These are phyloP conservation scores for Hycleus cichorii DNA, from an alignment of 1,140 invertebrate species.

Conservation along the genomic window DNA sequence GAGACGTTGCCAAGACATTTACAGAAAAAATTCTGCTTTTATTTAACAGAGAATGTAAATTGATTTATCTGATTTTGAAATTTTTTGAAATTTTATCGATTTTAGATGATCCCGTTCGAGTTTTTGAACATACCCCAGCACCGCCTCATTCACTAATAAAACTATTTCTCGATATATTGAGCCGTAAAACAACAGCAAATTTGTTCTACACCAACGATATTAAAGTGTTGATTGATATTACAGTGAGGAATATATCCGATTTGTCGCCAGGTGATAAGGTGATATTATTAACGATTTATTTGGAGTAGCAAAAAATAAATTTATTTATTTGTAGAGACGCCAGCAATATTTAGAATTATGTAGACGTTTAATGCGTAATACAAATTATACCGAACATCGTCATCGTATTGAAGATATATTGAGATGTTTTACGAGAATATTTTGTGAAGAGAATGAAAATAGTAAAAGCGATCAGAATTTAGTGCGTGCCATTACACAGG, in stretches of 20 bases:
- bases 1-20: slow-evolving; percentile 71
- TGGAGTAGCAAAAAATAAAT: not conserved
- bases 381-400: slow-evolving; percentile 65
- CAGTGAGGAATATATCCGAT: slow-evolving; percentile 80
- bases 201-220: slow-evolving; percentile 91
- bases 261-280: slow-evolving; percentile 81
- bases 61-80: not conserved
- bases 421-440: slow-evolving; percentile 74
- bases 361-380: slow-evolving; percentile 66
- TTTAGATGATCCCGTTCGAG: slow-evolving; percentile 77
- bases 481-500: slow-evolving; percentile 70
- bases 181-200: slow-evolving; percentile 62
- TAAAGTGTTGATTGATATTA: slow-evolving; percentile 86
- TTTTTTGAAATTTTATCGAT: not conserved
- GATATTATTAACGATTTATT: slow-evolving; percentile 29
- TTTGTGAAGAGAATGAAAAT: slow-evolving; percentile 67
- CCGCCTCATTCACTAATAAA: slow-evolving; percentile 81
- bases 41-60: slow-evolving; percentile 80
- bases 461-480: slow-evolving; percentile 67
- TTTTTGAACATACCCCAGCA: slow-evolving; percentile 73
- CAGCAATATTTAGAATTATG: slow-evolving; percentile 69
- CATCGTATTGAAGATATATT: slow-evolving; percentile 69
- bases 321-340: slow-evolving; percentile 50
- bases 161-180: slow-evolving; percentile 79
- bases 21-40: slow-evolving; percentile 82